Conservation (phyloP, 1,140 invertebrate genomes). For the Trigoniulus corallinus region DNA sequence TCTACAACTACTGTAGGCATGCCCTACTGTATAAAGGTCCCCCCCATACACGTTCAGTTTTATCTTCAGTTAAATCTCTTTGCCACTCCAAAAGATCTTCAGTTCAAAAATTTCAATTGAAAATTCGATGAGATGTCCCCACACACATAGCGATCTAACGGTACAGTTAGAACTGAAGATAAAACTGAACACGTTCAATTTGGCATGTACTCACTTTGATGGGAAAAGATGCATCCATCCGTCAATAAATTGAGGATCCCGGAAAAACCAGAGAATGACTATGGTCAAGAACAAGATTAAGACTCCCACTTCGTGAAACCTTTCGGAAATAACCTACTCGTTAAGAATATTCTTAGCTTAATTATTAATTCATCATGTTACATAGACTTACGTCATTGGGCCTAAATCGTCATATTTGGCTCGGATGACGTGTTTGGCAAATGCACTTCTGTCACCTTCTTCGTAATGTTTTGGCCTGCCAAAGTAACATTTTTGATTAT, state of each 20-base stretch:
- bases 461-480: not conserved
- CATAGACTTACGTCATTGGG: conserved; percentile 18
- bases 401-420: conserved; percentile 10
- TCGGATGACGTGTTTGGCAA: not conserved
- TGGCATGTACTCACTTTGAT: not conserved
- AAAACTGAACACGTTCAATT: not conserved
- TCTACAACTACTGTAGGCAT: no score
- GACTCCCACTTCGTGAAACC: conserved; percentile 32
- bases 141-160: no score
- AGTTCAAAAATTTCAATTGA: no score
- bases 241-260: conserved; percentile 31
- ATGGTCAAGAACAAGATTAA: conserved; percentile 29
- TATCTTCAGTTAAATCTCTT: no score
- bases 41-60: no score
- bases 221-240: conserved; percentile 33
- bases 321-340: conserved; percentile 12
- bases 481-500: no score
- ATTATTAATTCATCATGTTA: no score
- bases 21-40: no score
- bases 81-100: no score
- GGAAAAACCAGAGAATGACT: conserved; percentile 35
- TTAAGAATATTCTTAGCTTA: not conserved
- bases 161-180: not conserved
- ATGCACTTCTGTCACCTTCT: not conserved
- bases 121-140: no score